Conservation (phyloP, 2,113 vertebrate species). For the Serranochromis macrocephalus region DNA sequence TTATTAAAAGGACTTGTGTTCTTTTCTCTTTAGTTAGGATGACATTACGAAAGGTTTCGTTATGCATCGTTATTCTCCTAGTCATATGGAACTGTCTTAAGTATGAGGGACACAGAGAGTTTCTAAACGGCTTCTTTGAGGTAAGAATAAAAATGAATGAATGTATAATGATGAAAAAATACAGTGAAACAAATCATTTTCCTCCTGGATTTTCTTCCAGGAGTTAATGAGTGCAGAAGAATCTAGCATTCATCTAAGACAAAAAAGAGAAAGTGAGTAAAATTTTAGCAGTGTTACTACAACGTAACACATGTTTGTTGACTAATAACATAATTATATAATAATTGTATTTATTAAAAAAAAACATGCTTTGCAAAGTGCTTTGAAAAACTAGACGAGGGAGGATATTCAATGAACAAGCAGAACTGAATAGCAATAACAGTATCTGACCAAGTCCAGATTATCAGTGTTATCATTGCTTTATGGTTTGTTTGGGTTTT, state of each 20-base stretch:
- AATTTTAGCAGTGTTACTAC: neutral
- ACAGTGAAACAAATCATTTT: neutral
- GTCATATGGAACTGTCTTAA: neutral
- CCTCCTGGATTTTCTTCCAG: neutral
- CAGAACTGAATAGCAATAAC: neutral
- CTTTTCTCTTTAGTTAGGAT: neutral
- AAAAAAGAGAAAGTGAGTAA: conserved; percentile 23
- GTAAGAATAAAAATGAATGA: neutral
- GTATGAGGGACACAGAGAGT: neutral
- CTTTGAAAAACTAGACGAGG: neutral
- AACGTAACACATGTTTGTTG: neutral
- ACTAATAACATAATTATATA: neutral
- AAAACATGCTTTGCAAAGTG: neutral
- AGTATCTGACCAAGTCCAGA: neutral
- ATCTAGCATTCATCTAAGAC: neutral
- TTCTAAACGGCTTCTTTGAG: neutral
- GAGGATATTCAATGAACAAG: neutral
- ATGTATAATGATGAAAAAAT: neutral
- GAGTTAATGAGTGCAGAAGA: neutral
- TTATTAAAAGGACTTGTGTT: neutral
- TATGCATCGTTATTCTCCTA: neutral
- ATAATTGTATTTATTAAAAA: rapidly evolving
- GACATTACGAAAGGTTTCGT: neutral
- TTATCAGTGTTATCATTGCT: neutral
- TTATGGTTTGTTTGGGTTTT: neutral